A percentile compares a stretch with the other conserved stretches of the same genome.
Conservation (phyloP, 2,797 vertebrate species). For the Enteromius argenteus region DNA sequence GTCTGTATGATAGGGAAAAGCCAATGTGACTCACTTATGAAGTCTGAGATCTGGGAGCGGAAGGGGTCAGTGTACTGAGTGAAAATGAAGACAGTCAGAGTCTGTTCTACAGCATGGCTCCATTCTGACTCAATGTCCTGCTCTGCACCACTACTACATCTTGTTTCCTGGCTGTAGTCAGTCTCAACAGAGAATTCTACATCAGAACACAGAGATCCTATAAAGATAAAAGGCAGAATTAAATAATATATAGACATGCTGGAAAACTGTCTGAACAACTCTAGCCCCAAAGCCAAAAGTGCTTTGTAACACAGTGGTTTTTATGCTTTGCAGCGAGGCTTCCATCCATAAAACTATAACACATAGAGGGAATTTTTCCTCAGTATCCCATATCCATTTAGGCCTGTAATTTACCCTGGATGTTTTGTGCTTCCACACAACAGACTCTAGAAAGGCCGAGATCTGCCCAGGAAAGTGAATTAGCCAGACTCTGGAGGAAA, state of each 20-base stretch:
- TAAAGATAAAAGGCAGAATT: constrained; percentile 9
- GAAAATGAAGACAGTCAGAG: constrained; percentile 64
- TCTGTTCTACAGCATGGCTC: constrained; percentile 57
- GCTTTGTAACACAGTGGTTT: constrained; percentile 1
- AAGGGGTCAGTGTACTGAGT: constrained; percentile 66
- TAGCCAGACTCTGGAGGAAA: constrained; percentile 72
- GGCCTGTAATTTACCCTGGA: constrained; percentile 38
- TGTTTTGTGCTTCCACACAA: constrained; percentile 28
- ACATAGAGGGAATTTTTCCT: neutral
- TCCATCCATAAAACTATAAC: constrained; percentile 26
- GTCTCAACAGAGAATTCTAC: constrained; percentile 52
- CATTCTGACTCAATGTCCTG: constrained; percentile 49
- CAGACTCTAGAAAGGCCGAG: constrained; percentile 64
- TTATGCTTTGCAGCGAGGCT: constrained; percentile 12
- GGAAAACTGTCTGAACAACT: neutral
- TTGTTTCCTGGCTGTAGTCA: constrained; percentile 33
- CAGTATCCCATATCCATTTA: neutral
- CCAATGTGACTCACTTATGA: constrained; percentile 50
- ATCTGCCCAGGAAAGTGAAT: constrained; percentile 67
- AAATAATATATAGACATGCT: constrained; percentile 17
- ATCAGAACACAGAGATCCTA: constrained; percentile 56
- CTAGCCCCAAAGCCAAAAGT: constrained; percentile 1
- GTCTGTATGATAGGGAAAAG: neutral
- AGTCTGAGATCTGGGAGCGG: constrained; percentile 61
- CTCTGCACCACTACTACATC: constrained; percentile 21